Evolutionary conservation across 1,140 invertebrate genomes (phyloP).

Genomic region (Cotesia glomerata): DNA sequence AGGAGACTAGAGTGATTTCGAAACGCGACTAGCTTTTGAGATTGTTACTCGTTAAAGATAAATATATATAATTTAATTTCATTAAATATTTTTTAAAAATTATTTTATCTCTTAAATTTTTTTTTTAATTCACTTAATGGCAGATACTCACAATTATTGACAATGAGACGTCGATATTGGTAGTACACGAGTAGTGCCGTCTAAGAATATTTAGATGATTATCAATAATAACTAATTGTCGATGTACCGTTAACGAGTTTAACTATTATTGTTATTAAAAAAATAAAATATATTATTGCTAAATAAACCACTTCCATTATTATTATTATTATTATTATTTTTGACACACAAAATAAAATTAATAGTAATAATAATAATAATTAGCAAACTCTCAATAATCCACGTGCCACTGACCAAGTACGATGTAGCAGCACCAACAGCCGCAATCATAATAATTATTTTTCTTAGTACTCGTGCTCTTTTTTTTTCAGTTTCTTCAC

Average conservation of each 20-base stretch:
- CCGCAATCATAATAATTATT: conserved; percentile 19
- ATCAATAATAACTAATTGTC: not conserved
- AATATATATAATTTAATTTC: not conserved
- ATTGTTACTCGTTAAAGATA: too few species aligned
- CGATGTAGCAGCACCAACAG: conserved; percentile 21
- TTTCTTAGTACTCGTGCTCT: not conserved
- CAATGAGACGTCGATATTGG: not conserved
- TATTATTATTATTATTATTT: not conserved
- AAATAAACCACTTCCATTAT: not conserved
- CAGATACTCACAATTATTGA: conserved; percentile 6
- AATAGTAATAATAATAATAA: conserved; percentile 27
- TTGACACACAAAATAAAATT: conserved; percentile 26
- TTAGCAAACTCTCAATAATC: conserved; percentile 27
- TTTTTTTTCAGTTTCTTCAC: not conserved
- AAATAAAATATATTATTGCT: not conserved
- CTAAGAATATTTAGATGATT: conserved; percentile 1
- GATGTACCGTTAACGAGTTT: conserved; percentile 2
- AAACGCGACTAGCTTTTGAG: not conserved
- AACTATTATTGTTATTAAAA: not conserved
- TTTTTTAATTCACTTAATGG: not conserved
- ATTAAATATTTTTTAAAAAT: too few species aligned
- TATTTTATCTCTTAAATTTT: too few species aligned
- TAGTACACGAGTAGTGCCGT: not conserved
- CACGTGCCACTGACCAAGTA: conserved; percentile 34
- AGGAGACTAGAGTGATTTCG: not conserved